A percentile compares a stretch with the other conserved stretches of the same genome.
These are phyloP conservation scores for Heterotis niloticus DNA, from an alignment of 2,113 vertebrate genomes.

Conservation along the genomic window DNA sequence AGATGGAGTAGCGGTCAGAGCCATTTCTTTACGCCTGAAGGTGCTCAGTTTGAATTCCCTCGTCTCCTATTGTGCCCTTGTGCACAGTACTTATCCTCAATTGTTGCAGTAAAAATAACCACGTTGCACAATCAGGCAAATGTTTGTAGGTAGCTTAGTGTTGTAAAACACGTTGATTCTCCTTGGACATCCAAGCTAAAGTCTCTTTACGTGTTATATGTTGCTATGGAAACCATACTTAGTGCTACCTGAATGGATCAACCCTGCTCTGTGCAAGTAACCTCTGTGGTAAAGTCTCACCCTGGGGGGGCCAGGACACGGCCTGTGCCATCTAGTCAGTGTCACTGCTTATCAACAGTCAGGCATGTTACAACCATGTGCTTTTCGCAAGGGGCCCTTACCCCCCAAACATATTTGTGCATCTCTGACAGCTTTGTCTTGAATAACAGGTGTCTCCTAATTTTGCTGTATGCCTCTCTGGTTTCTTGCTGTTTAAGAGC, in stretches of 20 bases:
- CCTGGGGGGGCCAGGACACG: neutral
- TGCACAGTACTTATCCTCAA: neutral
- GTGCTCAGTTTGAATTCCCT: too few species aligned
- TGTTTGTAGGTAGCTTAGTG: too few species aligned
- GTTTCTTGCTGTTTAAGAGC: constrained; percentile 20
- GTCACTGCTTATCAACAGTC: neutral
- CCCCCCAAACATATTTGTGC: constrained; percentile 14
- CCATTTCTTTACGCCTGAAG: neutral
- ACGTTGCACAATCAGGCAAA: too few species aligned
- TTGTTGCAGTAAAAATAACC: too few species aligned
- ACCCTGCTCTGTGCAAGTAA: neutral
- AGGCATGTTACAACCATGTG: constrained; percentile 16
- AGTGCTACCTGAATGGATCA: neutral
- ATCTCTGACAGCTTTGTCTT: constrained; percentile 40
- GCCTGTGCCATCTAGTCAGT: neutral
- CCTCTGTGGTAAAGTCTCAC: neutral
- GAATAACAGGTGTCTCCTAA: constrained; percentile 44
- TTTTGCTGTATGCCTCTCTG: constrained; percentile 33
- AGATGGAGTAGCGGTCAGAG: too few species aligned
- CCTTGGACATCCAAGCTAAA: too few species aligned
- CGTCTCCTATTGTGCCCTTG: neutral
- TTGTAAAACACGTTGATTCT: too few species aligned
- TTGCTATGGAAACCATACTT: too few species aligned
- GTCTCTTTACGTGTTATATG: too few species aligned
- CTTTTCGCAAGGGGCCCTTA: constrained; percentile 20